Conservation (phyloP, 2,888 invertebrate genomes). For the Timema podura region DNA sequence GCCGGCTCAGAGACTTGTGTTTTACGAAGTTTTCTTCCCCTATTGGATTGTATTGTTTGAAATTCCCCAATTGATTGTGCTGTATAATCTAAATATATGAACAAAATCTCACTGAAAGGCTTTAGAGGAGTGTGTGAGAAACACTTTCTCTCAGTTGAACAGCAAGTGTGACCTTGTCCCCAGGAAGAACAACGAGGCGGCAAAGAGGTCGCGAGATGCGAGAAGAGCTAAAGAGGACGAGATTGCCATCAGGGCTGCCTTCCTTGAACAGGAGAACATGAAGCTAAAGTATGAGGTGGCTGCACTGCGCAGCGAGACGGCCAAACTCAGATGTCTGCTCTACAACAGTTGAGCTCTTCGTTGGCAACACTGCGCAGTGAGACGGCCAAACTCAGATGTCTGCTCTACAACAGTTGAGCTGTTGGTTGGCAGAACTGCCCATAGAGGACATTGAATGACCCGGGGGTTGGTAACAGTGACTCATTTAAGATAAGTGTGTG, state of each 20-base stretch:
- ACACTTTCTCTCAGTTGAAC: too few relatives aligned
- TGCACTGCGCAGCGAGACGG: slow-evolving; percentile 3
- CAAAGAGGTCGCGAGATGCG: slow-evolving; percentile 88
- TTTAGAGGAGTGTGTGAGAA: too few relatives aligned
- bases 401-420: slow-evolving; percentile 51
- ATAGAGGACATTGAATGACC: too few relatives aligned
- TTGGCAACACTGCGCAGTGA: slow-evolving; percentile 39
- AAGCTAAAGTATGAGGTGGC: slow-evolving; percentile 63
- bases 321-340: slow-evolving; percentile 3
- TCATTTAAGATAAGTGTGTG: too few relatives aligned
- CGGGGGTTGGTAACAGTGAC: too few relatives aligned
- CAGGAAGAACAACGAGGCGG: slow-evolving; percentile 86
- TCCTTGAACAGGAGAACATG: slow-evolving; percentile 82
- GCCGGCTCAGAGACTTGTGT: too few relatives aligned
- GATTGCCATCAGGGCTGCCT: slow-evolving; percentile 82
- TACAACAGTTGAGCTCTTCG: slow-evolving; percentile 19
- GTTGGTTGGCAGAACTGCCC: slow-evolving; percentile 49
- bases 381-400: not conserved
- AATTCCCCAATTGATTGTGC: too few relatives aligned
- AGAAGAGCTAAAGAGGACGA: slow-evolving; percentile 88
- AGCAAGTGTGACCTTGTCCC: not conserved
- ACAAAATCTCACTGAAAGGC: too few relatives aligned
- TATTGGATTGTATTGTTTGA: too few relatives aligned
- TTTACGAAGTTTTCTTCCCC: too few relatives aligned
- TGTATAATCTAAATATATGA: too few relatives aligned